These are phyloP conservation scores for Dreissena polymorpha DNA, from an alignment of 1,140 invertebrate species.

Conservation along the genomic window DNA sequence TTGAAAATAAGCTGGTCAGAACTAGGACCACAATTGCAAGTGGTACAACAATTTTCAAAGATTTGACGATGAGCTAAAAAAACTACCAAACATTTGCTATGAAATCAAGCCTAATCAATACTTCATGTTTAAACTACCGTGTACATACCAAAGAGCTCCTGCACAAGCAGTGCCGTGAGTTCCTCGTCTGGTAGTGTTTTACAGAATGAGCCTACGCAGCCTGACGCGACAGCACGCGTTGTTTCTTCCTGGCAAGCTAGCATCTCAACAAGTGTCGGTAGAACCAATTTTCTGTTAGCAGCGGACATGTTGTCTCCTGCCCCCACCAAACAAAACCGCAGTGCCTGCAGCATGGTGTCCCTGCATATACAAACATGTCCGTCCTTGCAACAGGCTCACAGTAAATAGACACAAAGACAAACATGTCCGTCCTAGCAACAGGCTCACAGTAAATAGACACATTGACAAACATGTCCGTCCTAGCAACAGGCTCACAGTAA, in stretches of 20 bases:
- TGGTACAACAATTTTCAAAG: too few relatives aligned
- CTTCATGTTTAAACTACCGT: too few relatives aligned
- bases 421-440: not conserved
- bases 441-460: too few relatives aligned
- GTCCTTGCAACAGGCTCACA: not conserved
- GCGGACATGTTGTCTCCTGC: conserved; percentile 95
- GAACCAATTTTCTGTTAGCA: conserved; percentile 88
- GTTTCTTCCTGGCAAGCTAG: conserved; percentile 89
- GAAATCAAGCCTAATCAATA: too few relatives aligned
- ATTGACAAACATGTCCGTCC: too few relatives aligned
- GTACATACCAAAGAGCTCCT: conserved; percentile 86
- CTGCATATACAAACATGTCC: conserved; percentile 77
- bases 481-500: too few relatives aligned
- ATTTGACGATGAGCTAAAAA: too few relatives aligned
- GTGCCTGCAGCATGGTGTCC: conserved; percentile 95
- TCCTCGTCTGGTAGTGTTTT: conserved; percentile 88
- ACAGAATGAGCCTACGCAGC: conserved; percentile 93
- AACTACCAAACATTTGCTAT: too few relatives aligned
- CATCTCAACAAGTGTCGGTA: conserved; percentile 85
- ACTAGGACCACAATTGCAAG: too few relatives aligned
- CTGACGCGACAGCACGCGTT: conserved; percentile 89
- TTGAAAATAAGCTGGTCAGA: too few relatives aligned
- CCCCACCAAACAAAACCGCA: conserved; percentile 89
- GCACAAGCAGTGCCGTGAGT: conserved; percentile 86
- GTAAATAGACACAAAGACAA: not conserved